These are phyloP conservation scores for Taenaris catops DNA, from an alignment of 2,888 invertebrate genomes.

Conservation along the genomic window DNA sequence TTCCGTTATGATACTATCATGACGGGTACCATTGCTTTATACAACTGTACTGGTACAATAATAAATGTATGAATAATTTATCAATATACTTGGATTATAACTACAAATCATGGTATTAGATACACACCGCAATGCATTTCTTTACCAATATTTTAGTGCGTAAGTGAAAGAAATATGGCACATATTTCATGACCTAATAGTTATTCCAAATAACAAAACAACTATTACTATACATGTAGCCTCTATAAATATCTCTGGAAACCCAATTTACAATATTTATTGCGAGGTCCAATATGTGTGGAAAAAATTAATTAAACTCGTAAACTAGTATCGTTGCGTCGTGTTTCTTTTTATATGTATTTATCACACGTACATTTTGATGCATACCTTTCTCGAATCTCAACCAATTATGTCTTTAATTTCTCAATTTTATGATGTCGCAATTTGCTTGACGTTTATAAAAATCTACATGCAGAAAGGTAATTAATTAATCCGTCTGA, in stretches of 20 bases:
- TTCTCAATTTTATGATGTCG: too few species aligned
- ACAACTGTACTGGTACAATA: conserved; percentile 4
- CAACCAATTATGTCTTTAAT: too few species aligned
- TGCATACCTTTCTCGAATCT: too few species aligned
- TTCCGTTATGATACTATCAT: too few species aligned
- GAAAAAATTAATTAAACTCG: too few species aligned
- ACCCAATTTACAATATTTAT: conserved; percentile 6
- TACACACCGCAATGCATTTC: conserved; percentile 13
- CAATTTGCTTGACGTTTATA: too few species aligned
- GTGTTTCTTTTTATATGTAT: too few species aligned
- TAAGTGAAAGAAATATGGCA: conserved; percentile 11
- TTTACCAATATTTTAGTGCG: conserved; percentile 14
- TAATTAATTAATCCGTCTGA: too few species aligned
- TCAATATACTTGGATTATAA: conserved; percentile 15
- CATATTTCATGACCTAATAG: conserved; percentile 14
- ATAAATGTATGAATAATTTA: conserved; percentile 12
- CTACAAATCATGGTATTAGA: conserved; percentile 19
- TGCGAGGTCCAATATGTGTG: too few species aligned
- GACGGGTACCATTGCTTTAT: background rate
- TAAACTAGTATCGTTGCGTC: too few species aligned
- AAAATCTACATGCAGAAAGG: too few species aligned
- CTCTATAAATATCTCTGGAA: conserved; percentile 8
- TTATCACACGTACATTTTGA: too few species aligned
- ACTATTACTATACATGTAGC: conserved; percentile 3
- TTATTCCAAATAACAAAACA: conserved; percentile 4